Evolutionary conservation across 53 echinoderm and acorn worm species (phyloP).

Genomic region (Pentamera pediparva): DNA sequence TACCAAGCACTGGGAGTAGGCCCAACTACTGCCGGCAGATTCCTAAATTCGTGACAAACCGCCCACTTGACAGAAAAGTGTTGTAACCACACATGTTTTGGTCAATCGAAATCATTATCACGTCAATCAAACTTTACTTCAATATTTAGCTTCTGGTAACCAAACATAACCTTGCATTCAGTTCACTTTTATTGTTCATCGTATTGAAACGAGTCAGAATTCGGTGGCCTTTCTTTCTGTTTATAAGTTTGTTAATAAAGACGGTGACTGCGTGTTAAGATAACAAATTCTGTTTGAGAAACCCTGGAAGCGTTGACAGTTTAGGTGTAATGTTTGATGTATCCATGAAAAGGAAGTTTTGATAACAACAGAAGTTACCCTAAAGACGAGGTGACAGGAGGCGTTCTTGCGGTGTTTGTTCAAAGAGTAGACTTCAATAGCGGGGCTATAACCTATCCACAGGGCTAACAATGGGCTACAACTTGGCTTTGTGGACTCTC

Average conservation of each 20-base stretch:
- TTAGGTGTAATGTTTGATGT: constrained; percentile 26
- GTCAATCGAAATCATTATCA: no score
- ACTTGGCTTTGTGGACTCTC: constrained; percentile 20
- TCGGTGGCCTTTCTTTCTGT: no score
- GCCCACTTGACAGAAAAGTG: no score
- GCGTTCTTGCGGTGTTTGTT: background rate
- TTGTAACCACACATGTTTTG: no score
- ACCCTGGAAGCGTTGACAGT: constrained; percentile 1
- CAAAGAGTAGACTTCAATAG: no score
- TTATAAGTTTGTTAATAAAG: constrained; percentile 30
- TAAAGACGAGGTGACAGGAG: background rate
- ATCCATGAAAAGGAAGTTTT: constrained; percentile 15
- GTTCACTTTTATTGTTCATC: no score
- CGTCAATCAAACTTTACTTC: constrained; percentile 13
- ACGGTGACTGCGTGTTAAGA: constrained; percentile 3
- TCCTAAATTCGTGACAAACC: no score
- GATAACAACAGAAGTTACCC: constrained; percentile 17
- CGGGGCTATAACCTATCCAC: no score
- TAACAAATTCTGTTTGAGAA: constrained; percentile 27
- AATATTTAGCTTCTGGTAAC: background rate
- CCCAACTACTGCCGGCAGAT: no score
- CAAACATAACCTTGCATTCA: constrained; percentile 24
- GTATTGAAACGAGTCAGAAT: no score
- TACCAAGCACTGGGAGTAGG: no score
- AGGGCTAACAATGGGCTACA: no score